Conservation (phyloP, 2,888 invertebrate genomes). For the Orthosia gracilis region DNA sequence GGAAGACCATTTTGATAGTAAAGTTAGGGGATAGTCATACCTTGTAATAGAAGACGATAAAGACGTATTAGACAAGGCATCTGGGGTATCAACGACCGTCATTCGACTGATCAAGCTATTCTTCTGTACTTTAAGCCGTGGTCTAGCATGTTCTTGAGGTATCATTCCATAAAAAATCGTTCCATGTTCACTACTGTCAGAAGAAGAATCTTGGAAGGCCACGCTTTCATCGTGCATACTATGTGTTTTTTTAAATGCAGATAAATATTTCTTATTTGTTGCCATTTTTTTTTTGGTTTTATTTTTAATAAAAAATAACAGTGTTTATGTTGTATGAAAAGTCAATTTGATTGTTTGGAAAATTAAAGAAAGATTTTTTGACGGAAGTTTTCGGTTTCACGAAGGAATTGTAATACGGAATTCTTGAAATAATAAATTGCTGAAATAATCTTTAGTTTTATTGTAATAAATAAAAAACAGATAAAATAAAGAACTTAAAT, state of each 20-base stretch:
- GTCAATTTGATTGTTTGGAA: slow-evolving; percentile 33
- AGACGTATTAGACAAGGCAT: slow-evolving; percentile 58
- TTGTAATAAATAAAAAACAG: background rate
- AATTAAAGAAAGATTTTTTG: background rate
- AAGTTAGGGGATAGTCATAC: slow-evolving; percentile 41
- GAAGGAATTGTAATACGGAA: background rate
- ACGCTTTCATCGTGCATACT: background rate
- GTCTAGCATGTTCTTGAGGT: slow-evolving; percentile 66
- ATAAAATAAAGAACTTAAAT: background rate
- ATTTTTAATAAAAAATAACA: background rate
- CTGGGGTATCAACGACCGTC: background rate
- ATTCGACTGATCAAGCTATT: background rate
- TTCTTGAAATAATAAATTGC: background rate
- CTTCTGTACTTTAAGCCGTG: slow-evolving; percentile 19
- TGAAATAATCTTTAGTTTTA: background rate
- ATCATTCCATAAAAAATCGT: slow-evolving; percentile 21
- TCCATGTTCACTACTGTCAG: slow-evolving; percentile 36
- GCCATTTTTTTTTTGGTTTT: slow-evolving; percentile 27
- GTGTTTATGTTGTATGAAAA: slow-evolving; percentile 27
- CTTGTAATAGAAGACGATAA: slow-evolving; percentile 67
- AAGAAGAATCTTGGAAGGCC: slow-evolving; percentile 36
- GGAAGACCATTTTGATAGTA: too few species aligned
- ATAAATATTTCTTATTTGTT: background rate
- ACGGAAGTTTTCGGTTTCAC: slow-evolving; percentile 40
- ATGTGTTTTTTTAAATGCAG: background rate